Evolutionary conservation across 2,113 vertebrate genomes (phyloP), one percentile per base, ranked within the genome.

Genomic region (Egretta garzetta): DNA sequence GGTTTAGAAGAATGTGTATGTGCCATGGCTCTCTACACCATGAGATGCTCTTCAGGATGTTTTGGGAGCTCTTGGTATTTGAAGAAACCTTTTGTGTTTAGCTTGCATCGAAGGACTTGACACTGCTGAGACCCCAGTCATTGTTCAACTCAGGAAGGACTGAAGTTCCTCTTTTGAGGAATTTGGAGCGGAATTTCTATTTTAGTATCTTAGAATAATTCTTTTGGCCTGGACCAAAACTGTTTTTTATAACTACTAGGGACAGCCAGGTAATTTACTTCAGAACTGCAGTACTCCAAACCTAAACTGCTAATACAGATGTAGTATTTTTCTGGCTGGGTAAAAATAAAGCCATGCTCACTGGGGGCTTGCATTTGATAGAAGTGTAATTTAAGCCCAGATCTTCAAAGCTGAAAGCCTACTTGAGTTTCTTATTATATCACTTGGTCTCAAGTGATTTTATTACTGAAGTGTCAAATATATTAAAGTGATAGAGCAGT

Each of bases 401-500:
- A 68, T 88, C 43, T 85, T 85, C 67, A 75, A 59, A 91, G 41
- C n/a, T 74, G 86, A 86, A 81, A 81, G 56, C 58, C 52, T 91
- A 16, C 60, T 80, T 87, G 53, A 76, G 19, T 82, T 93, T 87
- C 56, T 74, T 93, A 71, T 49, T 87, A 13, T 66, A 89, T 95
- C 49, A 55, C 17, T 79, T 81, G 23, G 68, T 91, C 55, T 86
- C 63, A 81, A 86, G 59, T 86, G 60, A 67, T 93, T 95, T 93
- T 92, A 62, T 94, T 91, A 64, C 27, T 62, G 56, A 73, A 92
- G 79, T 82, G 39, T 93, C 66, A 88, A 66, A 80, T 91, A 63
- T 39, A 43, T 81, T 87, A 22, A 60, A 91, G 56, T 58, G 45
- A 45, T 79, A 66, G 83, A 77, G 19, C 62, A 70, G n/a, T 72